Conservation (phyloP, 2,113 vertebrate species). For the Callionymus lyra region DNA sequence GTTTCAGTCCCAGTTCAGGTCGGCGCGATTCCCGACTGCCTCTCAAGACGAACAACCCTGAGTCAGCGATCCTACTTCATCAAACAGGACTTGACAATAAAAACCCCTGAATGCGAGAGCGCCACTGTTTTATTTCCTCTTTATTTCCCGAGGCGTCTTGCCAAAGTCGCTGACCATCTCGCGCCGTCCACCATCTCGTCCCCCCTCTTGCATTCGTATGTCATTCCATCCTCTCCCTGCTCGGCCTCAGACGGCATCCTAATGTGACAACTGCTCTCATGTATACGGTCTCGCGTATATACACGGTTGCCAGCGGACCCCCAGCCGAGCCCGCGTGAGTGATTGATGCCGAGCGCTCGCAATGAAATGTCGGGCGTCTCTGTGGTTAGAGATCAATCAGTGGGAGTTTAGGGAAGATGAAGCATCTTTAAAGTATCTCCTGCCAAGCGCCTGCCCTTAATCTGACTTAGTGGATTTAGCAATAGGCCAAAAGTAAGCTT, state of each 20-base stretch:
- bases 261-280: constrained; percentile 51
- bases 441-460: constrained; percentile 22
- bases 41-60: constrained; percentile 44
- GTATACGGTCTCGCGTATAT: constrained; percentile 37
- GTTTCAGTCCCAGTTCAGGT: too few relatives aligned
- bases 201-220: constrained; percentile 39
- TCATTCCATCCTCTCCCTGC: constrained; percentile 51
- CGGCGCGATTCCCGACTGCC: constrained; percentile 21
- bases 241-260: constrained; percentile 44
- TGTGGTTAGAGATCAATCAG: constrained; percentile 24
- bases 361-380: constrained; percentile 9
- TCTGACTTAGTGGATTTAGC: constrained; percentile 17
- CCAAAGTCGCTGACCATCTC: constrained; percentile 56
- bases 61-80: constrained; percentile 64
- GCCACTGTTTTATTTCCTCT: constrained; percentile 53
- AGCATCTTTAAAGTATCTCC: constrained; percentile 11
- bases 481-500: constrained; percentile 1
- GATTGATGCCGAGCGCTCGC: constrained; percentile 9
- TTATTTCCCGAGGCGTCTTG: constrained; percentile 56
- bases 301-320: constrained; percentile 14
- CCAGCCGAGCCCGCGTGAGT: constrained; percentile 1
- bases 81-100: constrained; percentile 64
- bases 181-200: constrained; percentile 49
- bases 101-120: constrained; percentile 53
- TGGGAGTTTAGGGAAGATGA: constrained; percentile 6